Base-by-base conservation (phyloP, 2,113 vertebrate genomes). In the Callopanchax toddi region DNA sequence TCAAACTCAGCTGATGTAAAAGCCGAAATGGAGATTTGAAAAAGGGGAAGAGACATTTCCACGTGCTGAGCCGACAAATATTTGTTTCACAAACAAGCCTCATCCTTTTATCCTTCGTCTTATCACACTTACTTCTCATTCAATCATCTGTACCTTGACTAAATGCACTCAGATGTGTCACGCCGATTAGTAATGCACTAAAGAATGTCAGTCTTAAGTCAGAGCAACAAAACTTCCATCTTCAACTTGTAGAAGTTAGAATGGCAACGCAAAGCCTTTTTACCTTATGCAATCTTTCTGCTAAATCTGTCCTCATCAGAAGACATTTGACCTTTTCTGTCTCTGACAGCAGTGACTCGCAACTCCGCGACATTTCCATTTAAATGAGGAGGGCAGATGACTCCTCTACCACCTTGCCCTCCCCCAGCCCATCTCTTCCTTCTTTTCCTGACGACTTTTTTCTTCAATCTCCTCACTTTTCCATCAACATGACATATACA, bases 311-410 rank as follows among this genome's bases (percentile, higher is more conserved):
- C 42, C 32, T 50, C 53, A 23, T 63, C 21, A 34, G 53, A 71
- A 46, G n/a, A 21, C 55, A 32, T 22, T 18, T 45, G 10, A 62
- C 42, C 11, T 22, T 67, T n/a, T 18, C 20, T 4, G 20, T 50
- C 17, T 11, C 22, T 44, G 37, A 12, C 23, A 39, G 6, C 25
- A 2, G 43, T 44, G 36, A 39, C 32, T 71, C 20, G 16, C 11
- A 17, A 6, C 13, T 46, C 39, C 25, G 39, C 56, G 45, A 45
- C 57, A 46, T 78, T 67, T 56, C 7, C 2, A 69, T 80, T 37
- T 53, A 20, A 67, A 1, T 50, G 43, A 50, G 0, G 25, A 52
- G 40, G 40, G 52, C 5, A 11, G 43, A 70, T 54, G 39, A 60
- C 25, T 46, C 22, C 22, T 45, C 51, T 34, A 9, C 29, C 6